Evolutionary conservation across 1,140 invertebrate genomes (phyloP).

Genomic region (Matsumurasca onukii): DNA sequence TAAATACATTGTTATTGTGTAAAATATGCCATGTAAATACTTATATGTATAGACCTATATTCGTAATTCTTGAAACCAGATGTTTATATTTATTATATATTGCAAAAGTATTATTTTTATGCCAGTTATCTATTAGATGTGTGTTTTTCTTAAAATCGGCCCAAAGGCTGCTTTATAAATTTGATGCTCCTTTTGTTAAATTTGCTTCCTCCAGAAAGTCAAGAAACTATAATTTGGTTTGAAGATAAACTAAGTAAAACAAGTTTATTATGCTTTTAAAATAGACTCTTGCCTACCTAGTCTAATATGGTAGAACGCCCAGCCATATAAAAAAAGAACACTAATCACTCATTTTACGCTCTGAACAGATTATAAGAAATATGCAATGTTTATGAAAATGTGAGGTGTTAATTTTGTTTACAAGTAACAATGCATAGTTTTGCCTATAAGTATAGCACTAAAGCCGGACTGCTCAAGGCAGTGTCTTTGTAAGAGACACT

Average conservation of each 20-base stretch:
- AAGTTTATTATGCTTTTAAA: no score
- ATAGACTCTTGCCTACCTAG: no score
- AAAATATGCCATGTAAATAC: neutral
- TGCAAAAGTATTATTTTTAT: constrained; percentile 12
- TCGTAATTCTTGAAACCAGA: constrained; percentile 20
- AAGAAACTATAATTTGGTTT: neutral
- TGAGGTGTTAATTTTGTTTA: no score
- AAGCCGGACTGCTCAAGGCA: no score
- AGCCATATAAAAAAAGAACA: no score
- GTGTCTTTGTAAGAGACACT: no score
- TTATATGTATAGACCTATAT: neutral
- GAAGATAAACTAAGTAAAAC: neutral
- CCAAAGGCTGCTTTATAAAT: constrained; percentile 17
- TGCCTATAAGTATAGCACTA: no score
- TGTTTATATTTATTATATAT: neutral
- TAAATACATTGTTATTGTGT: constrained; percentile 11
- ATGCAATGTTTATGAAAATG: no score
- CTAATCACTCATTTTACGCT: no score
- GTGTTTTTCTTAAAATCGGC: neutral
- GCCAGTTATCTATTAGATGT: constrained; percentile 1
- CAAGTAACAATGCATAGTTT: no score
- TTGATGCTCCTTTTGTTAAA: neutral
- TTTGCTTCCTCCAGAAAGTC: constrained; percentile 8
- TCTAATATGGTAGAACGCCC: no score
- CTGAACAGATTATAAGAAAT: no score